Conservation (phyloP, 2,888 invertebrate species). For the Calameuta filiformis region DNA sequence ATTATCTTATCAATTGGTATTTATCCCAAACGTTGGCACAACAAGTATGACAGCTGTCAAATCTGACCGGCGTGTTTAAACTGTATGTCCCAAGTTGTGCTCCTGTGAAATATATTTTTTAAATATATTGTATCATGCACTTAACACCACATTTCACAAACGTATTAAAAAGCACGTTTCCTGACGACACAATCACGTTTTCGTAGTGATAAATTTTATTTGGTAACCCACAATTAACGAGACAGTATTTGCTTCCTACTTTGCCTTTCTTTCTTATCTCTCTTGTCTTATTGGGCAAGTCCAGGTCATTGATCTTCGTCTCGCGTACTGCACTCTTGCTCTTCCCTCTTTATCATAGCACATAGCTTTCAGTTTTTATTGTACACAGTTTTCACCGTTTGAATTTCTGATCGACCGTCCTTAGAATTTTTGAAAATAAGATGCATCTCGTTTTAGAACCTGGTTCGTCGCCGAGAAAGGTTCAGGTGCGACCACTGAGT, state of each 20-base stretch:
- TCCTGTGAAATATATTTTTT: background rate
- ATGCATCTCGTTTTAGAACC: slow-evolving; percentile 77
- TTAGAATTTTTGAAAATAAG: background rate
- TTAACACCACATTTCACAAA: background rate
- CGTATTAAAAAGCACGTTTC: background rate
- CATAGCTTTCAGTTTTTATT: background rate
- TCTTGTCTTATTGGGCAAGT: background rate
- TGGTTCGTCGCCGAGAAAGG: slow-evolving; percentile 93
- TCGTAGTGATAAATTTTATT: background rate
- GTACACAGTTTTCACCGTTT: background rate
- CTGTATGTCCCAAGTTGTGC: background rate
- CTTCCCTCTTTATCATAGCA: background rate
- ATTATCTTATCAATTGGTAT: background rate
- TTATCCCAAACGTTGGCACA: background rate
- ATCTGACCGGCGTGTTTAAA: background rate
- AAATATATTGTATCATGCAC: background rate
- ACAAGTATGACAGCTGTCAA: background rate
- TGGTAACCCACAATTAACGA: background rate
- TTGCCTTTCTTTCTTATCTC: background rate
- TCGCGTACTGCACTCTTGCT: background rate
- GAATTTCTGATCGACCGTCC: background rate
- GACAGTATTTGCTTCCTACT: background rate
- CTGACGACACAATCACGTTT: background rate
- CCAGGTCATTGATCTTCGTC: background rate
- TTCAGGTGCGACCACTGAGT: slow-evolving; percentile 92